Conservation (phyloP, 1,140 invertebrate species). For the Scaptomyza hsui region DNA sequence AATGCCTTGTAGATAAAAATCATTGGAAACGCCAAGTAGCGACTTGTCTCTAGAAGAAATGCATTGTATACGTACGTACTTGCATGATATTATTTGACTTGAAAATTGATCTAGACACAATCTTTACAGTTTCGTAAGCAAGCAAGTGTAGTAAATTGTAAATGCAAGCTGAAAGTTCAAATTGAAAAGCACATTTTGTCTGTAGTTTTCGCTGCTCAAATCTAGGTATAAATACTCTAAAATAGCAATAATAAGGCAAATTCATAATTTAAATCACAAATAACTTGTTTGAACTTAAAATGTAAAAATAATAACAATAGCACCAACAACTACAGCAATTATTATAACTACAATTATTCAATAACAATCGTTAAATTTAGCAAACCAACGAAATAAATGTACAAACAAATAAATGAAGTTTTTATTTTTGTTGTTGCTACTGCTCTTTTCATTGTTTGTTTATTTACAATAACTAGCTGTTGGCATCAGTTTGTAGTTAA, state of each 20-base stretch:
- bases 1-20: conserved; percentile 36
- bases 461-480: conserved; percentile 26
- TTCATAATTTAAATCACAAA: no score
- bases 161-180: conserved; percentile 24
- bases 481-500: conserved; percentile 29
- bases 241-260: no score
- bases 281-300: conserved; percentile 26
- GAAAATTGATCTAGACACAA: conserved; percentile 29
- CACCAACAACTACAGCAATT: conserved; percentile 1
- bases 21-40: conserved; percentile 22
- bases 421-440: conserved; percentile 1
- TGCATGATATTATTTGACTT: conserved; percentile 7
- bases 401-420: not conserved
- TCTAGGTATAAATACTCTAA: no score
- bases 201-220: no score
- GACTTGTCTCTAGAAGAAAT: not conserved
- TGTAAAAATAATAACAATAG: not conserved
- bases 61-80: not conserved
- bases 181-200: not conserved
- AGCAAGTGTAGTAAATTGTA: conserved; percentile 30
- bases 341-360: conserved; percentile 17
- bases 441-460: conserved; percentile 18
- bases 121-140: conserved; percentile 7
- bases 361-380: conserved; percentile 20
- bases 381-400: not conserved